Percentiles rank a stretch among this genome's conserved stretches.
Conservation (phyloP, 2,888 invertebrate species). For the Cactoblastis cactorum region DNA sequence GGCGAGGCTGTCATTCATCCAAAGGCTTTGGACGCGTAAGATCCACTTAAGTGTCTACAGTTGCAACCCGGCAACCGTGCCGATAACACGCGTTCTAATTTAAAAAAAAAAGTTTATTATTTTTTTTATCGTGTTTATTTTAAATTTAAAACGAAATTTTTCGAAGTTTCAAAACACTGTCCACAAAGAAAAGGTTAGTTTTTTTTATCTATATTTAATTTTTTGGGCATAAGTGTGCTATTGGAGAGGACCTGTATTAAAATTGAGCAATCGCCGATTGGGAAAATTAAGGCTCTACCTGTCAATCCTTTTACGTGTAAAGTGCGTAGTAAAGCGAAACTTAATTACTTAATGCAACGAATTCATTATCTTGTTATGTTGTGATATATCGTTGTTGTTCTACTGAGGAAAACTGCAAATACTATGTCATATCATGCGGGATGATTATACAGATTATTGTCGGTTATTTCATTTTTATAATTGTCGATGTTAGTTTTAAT, state of each 20-base stretch:
- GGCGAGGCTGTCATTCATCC: conserved; percentile 4
- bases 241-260: neutral
- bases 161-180: neutral
- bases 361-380: neutral
- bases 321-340: neutral
- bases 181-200: neutral
- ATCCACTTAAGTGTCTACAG: neutral
- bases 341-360: neutral
- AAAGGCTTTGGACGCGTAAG: conserved; percentile 2
- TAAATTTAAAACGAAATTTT: neutral
- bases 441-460: neutral
- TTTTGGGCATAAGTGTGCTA: neutral
- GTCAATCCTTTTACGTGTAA: neutral
- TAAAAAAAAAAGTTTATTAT: neutral
- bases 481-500: neutral
- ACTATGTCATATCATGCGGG: neutral
- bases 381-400: neutral
- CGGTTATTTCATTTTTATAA: neutral
- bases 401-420: neutral
- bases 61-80: neutral
- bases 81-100: neutral
- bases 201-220: neutral
- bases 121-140: neutral
- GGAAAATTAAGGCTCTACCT: neutral
- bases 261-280: neutral